Evolutionary conservation across 2,888 invertebrate species (phyloP), one percentile per base, ranked within the genome.

Genomic region (Norana najaformis): DNA sequence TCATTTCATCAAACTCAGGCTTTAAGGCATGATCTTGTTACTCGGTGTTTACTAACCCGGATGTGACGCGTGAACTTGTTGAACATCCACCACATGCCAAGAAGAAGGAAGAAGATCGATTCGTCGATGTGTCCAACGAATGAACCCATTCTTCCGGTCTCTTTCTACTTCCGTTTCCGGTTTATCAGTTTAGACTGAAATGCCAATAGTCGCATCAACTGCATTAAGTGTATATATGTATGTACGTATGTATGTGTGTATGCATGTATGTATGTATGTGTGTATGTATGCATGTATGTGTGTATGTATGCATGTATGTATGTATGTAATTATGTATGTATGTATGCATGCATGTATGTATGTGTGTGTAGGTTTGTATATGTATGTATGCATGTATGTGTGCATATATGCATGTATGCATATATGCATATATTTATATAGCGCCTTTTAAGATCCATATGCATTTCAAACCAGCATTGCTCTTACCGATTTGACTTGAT

Each of bases 61-160:
- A 92, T 91, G 88, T 92, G 92, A 14, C 90, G 83, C 0, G 91
- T 90, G 85, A 92, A 93, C 34, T 90, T 91, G 83, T 92, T 90
- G 38, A 92, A 89, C 91, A 92, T 92, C 93, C 93, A 93, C 93
- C 93, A 93, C 6, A 92, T 34, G n/a, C 92, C 91, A 34, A 93
- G n/a, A 14, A 92, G 37, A 23, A 93, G 91, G 91, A 93, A 93
- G 91, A 93, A 93, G 16, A 92, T 82, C 18, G 92, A 92, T 90
- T 93, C 93, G 83, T 93, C 93, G 39, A 92, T 91, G 91, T 93
- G 93, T 69, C 93, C 93, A 90, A 92, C 91, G 90, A 92, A 93
- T 1, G 93, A 93, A 36, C 93, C 93, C 93, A 93, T 93, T 16
- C n/a, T 88, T 41, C 89, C 34, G 18, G 35, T 53, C 37, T 83